Evolutionary conservation across 2,888 invertebrate species (phyloP), one percentile per base, ranked within the genome.

Genomic region (Lamproptera curius): DNA sequence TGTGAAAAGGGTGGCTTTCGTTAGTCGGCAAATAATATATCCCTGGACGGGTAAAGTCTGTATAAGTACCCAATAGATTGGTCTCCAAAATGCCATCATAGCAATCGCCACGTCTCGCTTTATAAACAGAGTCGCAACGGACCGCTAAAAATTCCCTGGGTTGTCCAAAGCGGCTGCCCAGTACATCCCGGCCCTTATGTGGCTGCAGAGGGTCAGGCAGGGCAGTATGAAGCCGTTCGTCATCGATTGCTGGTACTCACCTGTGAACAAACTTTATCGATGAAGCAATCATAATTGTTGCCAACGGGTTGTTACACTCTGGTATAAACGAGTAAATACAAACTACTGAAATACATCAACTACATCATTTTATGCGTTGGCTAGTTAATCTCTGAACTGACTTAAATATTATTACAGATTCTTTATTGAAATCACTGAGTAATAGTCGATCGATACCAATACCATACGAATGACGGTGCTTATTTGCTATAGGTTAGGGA

Each of bases 181-280:
- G 65, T 82, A 84, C 49, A 72, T 52, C 0, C 71, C 79, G 0
- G 86, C 59, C 1, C 81, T 70, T 1, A 81, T 58, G 56, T 86
- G 86, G 44, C 84, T 84, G 67, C 86, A 86, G 1, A 84, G 54
- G 38, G 70, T 65, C 50, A 85, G 73, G 55, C 85, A 85, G 0
- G 85, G 84, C 34, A 85, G 61, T 35, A 85, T 66, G 61, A 84
- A 78, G 46, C 67, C 61, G 1, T 69, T 65, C 2, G 55, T 54
- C 56, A 80, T 68, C 0, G 74, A 61, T 10, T 76, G 71, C 55
- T 86, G 86, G 57, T 62, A 83, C 66, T 86, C 86, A 47, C 85
- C 85, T 85, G 65, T 1, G 63, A 64, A 42, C 14, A n/a, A n/a
- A n/a, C n/a, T n/a, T n/a, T n/a, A n/a, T n/a, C n/a, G n/a, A n/a